Conservation (phyloP, 2,113 vertebrate genomes). For the Elephas maximus region DNA sequence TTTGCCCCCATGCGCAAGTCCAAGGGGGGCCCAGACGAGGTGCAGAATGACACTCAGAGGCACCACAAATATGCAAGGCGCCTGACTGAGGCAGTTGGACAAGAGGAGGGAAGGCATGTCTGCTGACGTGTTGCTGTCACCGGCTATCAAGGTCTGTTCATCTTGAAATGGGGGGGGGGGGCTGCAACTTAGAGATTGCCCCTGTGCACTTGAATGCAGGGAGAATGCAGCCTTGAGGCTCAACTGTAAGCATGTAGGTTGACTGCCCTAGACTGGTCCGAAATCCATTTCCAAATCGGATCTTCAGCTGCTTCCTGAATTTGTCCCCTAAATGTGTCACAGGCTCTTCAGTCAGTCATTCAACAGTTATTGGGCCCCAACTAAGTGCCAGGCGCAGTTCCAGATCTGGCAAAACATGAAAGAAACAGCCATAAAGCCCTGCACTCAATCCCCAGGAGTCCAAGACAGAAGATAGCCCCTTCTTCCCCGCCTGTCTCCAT, state of each 20-base stretch:
- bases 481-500: neutral
- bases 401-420: neutral
- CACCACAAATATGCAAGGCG: too few relatives aligned
- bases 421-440: neutral
- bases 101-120: too few relatives aligned
- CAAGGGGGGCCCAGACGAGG: too few relatives aligned
- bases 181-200: too few relatives aligned
- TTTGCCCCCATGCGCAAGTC: too few relatives aligned
- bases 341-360: neutral
- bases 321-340: constrained; percentile 18
- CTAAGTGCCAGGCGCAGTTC: neutral
- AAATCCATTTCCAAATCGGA: neutral
- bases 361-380: neutral
- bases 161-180: too few relatives aligned
- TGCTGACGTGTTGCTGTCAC: too few relatives aligned
- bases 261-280: neutral
- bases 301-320: constrained; percentile 24
- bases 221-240: neutral
- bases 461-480: neutral
- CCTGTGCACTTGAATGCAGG: too few relatives aligned
- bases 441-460: neutral
- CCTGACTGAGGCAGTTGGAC: too few relatives aligned
- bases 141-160: too few relatives aligned
- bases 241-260: neutral
- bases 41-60: too few relatives aligned